Base-by-base conservation (phyloP, 2,113 vertebrate genomes). In the Brachirus orientalis region DNA sequence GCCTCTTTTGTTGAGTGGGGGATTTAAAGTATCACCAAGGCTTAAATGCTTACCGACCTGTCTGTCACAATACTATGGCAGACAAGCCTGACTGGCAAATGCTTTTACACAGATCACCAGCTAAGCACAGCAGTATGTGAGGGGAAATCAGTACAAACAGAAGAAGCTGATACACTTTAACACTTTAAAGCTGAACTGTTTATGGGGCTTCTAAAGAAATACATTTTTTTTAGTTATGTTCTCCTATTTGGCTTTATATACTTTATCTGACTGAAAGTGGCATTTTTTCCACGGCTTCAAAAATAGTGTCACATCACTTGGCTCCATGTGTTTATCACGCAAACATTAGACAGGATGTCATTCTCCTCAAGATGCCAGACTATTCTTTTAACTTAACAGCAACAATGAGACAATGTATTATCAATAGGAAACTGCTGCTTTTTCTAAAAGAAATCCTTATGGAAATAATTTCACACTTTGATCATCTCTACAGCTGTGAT, bases 1-100 rank as follows among this genome's bases (percentile, higher is more conserved):
- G 78, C 75, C 46, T 46, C 33, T 75, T 86, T 79, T 85, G 82
- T 87, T 87, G 83, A 76, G 66, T 9, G 55, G 69, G 40, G 69
- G 84, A 81, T 84, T 88, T 76, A 47, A 82, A 86, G 55, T 55
- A 1, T 71, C 72, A 73, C 54, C 55, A 67, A 69, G 81, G 74
- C 74, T 78, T 65, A 75, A 82, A 77, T 76, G 79, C 75, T 69
- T 52, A 67, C 55, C 68, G 76, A 73, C 55, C 37, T 65, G 46
- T 67, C 63, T 68, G 74, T 86, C 67, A 69, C 57, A 65, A 45
- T 47, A 52, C 57, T 63, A 22, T 53, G 28, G 28, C 37, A 61
- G 65, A 58, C 44, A 47, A 62, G 69, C 50, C 75, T 78, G 54
- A 81, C 38, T 62, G 66, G 44, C 63, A 77, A 70, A 83, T 70